A percentile compares a stretch with the other conserved stretches of the same genome.
Conservation (phyloP, 2,888 invertebrate species). For the Lamproptera curius region DNA sequence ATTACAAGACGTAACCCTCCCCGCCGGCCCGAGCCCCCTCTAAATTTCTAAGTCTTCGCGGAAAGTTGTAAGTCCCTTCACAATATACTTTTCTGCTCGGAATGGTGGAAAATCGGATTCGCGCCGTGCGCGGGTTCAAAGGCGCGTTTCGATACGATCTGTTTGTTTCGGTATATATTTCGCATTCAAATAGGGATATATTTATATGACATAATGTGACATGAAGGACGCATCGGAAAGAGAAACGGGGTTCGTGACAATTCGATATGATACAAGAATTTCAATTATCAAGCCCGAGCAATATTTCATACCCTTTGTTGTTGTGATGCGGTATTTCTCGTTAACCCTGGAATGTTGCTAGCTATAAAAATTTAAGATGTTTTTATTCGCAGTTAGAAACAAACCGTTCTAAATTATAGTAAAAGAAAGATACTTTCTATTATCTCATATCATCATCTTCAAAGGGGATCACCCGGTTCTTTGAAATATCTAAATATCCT, state of each 20-base stretch:
- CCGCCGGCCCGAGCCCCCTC: conserved; percentile 4
- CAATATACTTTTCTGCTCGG: conserved; percentile 47
- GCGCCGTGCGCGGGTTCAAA: conserved; percentile 28
- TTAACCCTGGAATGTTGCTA: background rate
- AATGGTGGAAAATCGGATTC: conserved; percentile 59
- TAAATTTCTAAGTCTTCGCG: conserved; percentile 22
- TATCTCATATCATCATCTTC: no score
- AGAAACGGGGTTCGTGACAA: no score
- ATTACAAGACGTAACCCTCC: conserved; percentile 19
- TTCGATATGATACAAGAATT: no score
- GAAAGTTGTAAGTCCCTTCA: conserved; percentile 34
- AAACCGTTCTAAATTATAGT: no score
- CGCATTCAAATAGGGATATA: conserved; percentile 13
- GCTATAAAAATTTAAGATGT: no score
- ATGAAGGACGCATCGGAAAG: no score
- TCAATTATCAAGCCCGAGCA: no score
- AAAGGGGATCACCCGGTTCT: no score
- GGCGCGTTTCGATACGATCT: conserved; percentile 35
- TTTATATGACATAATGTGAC: background rate
- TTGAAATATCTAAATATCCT: no score
- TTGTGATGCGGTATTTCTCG: background rate
- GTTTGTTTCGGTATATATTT: conserved; percentile 27
- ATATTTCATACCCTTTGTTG: background rate
- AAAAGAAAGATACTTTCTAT: no score
- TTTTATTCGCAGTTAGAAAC: no score